A percentile compares a stretch with the other conserved stretches of the same genome.
These are phyloP conservation scores for Aphaenogaster rudis DNA, from an alignment of 1,140 invertebrate species.

Conservation along the genomic window DNA sequence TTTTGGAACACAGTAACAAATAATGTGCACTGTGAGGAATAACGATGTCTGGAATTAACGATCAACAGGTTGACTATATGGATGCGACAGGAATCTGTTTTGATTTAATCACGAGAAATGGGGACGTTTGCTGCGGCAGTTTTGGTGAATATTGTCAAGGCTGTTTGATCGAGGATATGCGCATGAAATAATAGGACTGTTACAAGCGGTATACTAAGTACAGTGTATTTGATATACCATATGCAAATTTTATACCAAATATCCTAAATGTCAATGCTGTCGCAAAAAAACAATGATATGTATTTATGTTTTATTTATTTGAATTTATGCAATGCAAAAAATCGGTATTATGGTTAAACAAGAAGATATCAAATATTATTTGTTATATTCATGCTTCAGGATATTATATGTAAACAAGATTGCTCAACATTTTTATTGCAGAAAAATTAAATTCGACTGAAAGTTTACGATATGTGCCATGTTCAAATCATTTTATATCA, in stretches of 20 bases:
- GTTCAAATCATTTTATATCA: constrained; percentile 5
- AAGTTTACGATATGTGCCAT: not conserved
- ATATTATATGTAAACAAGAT: not conserved
- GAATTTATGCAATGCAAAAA: not conserved
- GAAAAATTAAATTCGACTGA: constrained; percentile 2
- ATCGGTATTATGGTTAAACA: not conserved
- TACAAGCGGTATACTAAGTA: not conserved
- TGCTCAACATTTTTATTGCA: not conserved
- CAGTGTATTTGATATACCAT: not conserved
- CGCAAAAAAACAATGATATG: not conserved
- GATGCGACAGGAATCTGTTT: constrained; percentile 39
- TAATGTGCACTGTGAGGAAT: not conserved
- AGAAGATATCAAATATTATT: not conserved
- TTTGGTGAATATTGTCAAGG: constrained; percentile 34
- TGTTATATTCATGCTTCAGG: not conserved
- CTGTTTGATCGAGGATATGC: not conserved
- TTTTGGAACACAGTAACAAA: not conserved
- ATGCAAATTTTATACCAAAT: not conserved
- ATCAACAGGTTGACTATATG: constrained; percentile 60
- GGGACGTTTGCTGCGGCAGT: constrained; percentile 30
- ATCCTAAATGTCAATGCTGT: not conserved
- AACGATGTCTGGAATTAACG: constrained; percentile 43
- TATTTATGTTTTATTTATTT: constrained; percentile 5
- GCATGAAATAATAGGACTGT: not conserved
- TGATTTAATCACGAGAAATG: constrained; percentile 61